Conservation (phyloP, 2,888 invertebrate species). For the Tetramorium bicarinatum region DNA sequence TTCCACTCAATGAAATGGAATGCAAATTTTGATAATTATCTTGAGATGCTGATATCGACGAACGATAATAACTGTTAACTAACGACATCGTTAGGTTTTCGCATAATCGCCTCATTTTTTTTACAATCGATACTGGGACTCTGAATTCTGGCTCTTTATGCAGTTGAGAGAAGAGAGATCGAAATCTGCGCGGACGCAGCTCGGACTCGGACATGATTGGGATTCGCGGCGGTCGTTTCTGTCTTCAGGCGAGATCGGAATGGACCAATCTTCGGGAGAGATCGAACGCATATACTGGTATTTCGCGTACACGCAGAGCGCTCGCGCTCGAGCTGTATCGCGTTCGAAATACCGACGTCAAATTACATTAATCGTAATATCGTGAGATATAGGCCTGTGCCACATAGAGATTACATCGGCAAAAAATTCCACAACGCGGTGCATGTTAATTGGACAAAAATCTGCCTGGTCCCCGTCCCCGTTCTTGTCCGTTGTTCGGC, state of each 20-base stretch:
- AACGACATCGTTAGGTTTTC: conserved; percentile 1
- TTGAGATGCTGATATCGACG: conserved; percentile 1
- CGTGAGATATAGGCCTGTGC: conserved; percentile 66
- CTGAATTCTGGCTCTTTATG: conserved; percentile 45
- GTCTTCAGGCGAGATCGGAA: conserved; percentile 39
- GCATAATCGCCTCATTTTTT: conserved; percentile 28
- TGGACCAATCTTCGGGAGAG: conserved; percentile 41
- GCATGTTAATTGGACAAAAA: conserved; percentile 81
- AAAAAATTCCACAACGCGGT: conserved; percentile 76
- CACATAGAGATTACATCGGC: conserved; percentile 70
- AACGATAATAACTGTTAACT: conserved; percentile 35
- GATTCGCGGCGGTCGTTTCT: conserved; percentile 36
- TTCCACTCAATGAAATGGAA: not conserved
- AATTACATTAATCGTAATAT: conserved; percentile 80
- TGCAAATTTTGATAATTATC: conserved; percentile 40
- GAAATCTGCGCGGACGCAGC: conserved; percentile 20
- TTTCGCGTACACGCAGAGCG: conserved; percentile 31
- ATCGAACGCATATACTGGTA: conserved; percentile 30
- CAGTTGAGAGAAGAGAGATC: conserved; percentile 24
- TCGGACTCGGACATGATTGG: conserved; percentile 23
- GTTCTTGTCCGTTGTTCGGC: conserved; percentile 47
- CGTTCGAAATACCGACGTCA: conserved; percentile 73
- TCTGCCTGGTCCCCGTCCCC: conserved; percentile 60
- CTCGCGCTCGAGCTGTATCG: conserved; percentile 52
- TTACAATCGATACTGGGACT: conserved; percentile 35